These are phyloP conservation scores for Microcebus ravelobensis DNA, from an alignment of 2,113 vertebrate species.

Conservation along the genomic window DNA sequence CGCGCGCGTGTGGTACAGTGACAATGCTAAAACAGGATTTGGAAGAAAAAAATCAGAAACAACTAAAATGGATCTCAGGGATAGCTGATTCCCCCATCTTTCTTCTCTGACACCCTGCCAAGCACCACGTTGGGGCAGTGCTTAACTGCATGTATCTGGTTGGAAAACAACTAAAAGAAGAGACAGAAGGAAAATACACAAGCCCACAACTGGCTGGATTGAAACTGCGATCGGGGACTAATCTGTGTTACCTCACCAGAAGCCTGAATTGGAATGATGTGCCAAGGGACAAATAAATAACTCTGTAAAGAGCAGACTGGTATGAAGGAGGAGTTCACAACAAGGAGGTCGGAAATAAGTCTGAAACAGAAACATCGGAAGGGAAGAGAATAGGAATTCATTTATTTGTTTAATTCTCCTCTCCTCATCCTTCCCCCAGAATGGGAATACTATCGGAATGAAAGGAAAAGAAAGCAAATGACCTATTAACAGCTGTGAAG, in stretches of 20 bases:
- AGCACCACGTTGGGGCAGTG: not conserved
- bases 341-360: conserved; percentile 44
- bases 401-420: conserved; percentile 67
- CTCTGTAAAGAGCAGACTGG: conserved; percentile 27
- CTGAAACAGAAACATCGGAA: conserved; percentile 49
- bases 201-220: conserved; percentile 44
- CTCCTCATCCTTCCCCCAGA: not conserved
- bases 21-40: conserved; percentile 68
- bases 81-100: not conserved
- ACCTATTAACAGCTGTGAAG: conserved; percentile 70
- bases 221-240: conserved; percentile 68
- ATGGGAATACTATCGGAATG: not conserved
- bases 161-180: conserved; percentile 65
- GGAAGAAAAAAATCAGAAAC: conserved; percentile 67
- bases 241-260: conserved; percentile 69
- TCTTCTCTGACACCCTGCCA: not conserved
- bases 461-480: conserved; percentile 37
- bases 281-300: conserved; percentile 61
- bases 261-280: conserved; percentile 58
- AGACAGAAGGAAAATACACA: conserved; percentile 61
- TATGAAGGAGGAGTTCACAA: conserved; percentile 31
- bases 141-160: conserved; percentile 46
- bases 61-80: conserved; percentile 35
- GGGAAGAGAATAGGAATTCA: conserved; percentile 54
- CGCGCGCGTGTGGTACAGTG: not conserved